phyloP scores from a whole-genome alignment of 2,888 invertebrate genomes.

The Lathronympha strigana region DNA sequence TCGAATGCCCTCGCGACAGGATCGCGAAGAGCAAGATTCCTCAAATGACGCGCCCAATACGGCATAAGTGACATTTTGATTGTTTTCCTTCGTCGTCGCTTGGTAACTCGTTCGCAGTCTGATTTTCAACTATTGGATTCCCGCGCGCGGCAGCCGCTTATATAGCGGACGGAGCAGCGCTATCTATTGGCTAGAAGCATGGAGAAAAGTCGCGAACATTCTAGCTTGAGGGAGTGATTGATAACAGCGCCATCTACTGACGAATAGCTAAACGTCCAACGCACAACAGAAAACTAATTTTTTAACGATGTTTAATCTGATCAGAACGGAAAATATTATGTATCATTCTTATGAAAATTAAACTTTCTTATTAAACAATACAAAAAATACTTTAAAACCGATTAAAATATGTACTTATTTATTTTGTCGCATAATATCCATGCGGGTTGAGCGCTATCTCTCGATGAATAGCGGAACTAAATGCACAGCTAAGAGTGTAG shows the following conservation, averaged over 20 bases:
- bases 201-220: conserved; percentile 63
- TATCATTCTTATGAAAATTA: too few relatives aligned
- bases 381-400: too few relatives aligned
- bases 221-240: conserved; percentile 45
- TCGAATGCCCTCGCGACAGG: conserved; percentile 65
- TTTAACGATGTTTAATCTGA: background rate
- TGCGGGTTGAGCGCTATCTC: conserved; percentile 4
- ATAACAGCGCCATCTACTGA: conserved; percentile 56
- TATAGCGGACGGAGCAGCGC: conserved; percentile 61
- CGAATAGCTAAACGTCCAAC: conserved; percentile 45
- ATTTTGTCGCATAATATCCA: background rate
- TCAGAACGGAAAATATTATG: too few relatives aligned
- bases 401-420: too few relatives aligned
- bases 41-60: conserved; percentile 75
- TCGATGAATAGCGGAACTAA: background rate
- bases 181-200: conserved; percentile 62
- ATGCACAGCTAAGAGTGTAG: background rate
- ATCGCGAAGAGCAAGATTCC: conserved; percentile 67
- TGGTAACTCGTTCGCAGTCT: conserved; percentile 36
- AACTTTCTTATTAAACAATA: too few relatives aligned
- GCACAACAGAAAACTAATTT: too few relatives aligned
- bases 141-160: conserved; percentile 50
- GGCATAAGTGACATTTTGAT: conserved; percentile 73
- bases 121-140: conserved; percentile 53
- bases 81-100: conserved; percentile 42